Evolutionary conservation across 2,113 vertebrate species (phyloP), one percentile per base, ranked within the genome.

Genomic region (Carettochelys insculpta): DNA sequence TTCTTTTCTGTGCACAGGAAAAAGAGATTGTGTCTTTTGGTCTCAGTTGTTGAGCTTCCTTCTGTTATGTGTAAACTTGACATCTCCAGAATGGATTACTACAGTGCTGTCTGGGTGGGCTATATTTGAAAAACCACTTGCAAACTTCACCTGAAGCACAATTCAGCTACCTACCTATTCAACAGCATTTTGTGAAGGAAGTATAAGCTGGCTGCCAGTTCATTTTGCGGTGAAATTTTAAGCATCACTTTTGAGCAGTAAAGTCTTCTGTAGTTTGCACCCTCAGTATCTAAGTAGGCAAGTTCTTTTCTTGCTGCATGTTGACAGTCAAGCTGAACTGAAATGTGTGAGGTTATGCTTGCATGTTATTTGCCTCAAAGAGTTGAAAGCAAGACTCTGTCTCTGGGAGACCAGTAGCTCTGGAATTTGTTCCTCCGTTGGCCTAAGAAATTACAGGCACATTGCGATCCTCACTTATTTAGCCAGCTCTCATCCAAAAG

Each of bases 1-100:
- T 84, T 50, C 81, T 93, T 95, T 87, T 78, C 90, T 93, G 86
- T 89, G 22, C 61, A 84, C 84, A 80, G 31, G 47, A 51, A 84
- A 76, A 68, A 43, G 86, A 92, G 83, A 87, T 48, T 71, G 71
- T 61, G 34, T 47, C 2, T 87, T 90, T 94, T 90, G 84, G 87
- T 96, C 71, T 45, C 61, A 38, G 61, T 38, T 38, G 61, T n/a
- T 38, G 61, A 68, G 61, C n/a, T 68, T 25, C 14, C 41, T 13
- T 75, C 71, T 22, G 12, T 27, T 75, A 75, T 43, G 38, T 93
- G 41, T 54, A 83, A 91, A 76, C 47, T 58, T 78, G 68, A 54
- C 76, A 80, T 90, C 48, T 45, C 61, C n/a, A 3, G 48, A 83
- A 48, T 48, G 77, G 85, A 68, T 83, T 85, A 11, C 77, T 90